Evolutionary conservation across 2,888 invertebrate species (phyloP).

Genomic region (Microchrysa polita): DNA sequence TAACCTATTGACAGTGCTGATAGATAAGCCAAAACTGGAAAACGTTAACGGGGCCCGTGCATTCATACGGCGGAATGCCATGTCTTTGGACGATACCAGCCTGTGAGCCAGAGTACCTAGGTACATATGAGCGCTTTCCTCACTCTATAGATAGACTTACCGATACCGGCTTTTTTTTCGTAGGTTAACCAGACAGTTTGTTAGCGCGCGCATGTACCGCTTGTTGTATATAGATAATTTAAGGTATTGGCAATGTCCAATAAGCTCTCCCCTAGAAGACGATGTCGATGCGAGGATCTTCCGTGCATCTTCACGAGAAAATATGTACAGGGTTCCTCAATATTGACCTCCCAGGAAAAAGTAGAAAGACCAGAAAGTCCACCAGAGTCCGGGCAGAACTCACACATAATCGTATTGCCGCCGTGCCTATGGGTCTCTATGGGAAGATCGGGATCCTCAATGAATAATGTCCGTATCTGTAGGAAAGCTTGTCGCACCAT

Average conservation of each 20-base stretch:
- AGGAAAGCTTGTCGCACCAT: neutral
- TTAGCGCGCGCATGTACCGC: too few species aligned
- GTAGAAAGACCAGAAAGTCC: neutral
- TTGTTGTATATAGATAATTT: too few species aligned
- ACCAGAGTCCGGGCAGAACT: too few species aligned
- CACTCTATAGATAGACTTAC: too few species aligned
- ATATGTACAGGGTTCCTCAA: neutral
- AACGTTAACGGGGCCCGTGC: constrained; percentile 22
- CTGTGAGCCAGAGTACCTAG: neutral
- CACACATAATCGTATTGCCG: neutral
- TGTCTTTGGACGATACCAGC: neutral
- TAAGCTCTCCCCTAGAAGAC: neutral
- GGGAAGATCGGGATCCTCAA: neutral
- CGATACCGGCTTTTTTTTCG: neutral
- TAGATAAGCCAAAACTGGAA: constrained; percentile 42
- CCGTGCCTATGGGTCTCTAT: neutral
- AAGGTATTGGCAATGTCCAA: neutral
- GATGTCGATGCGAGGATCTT: too few species aligned
- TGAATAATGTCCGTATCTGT: constrained; percentile 13
- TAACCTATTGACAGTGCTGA: constrained; percentile 44
- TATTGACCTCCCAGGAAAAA: constrained; percentile 17
- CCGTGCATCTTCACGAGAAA: neutral
- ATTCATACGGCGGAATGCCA: constrained; percentile 37
- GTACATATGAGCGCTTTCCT: neutral
- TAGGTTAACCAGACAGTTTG: neutral